Base-by-base conservation (phyloP, 2,888 invertebrate genomes). In the Bellardia bayeri region DNA sequence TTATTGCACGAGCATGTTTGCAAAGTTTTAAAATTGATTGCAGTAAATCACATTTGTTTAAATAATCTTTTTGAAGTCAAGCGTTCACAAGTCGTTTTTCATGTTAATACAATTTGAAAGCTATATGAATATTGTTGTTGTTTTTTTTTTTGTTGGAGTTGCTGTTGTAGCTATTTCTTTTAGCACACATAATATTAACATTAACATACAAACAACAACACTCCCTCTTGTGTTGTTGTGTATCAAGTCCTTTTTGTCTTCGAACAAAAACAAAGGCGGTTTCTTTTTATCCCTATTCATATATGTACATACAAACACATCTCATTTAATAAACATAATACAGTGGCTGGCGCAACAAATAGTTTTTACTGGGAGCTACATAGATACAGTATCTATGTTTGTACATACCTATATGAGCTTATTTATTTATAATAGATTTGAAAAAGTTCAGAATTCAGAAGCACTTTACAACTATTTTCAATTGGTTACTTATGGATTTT, bases 11-110 rank as follows among this genome's bases (percentile, higher is more conserved):
- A 56, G 74, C 45, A 37, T 74, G 82, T 82, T 71, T 69, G 85
- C 74, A 72, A 74, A 78, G 74, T 78, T 91, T 91, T 90, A 51
- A 92, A 92, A 92, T 92, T 93, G 92, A 92, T 91, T 92, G 92
- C 91, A 90, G 91, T 91, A 91, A 91, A 92, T 91, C 91, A 91
- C 91, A 90, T 91, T 91, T 91, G 89, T 90, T 90, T 90, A 87
- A 87, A 87, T 85, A 85, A 85, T 82, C 85, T 87, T 84, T 86
- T 86, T 86, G 81, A 82, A 87, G 80, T 83, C 80, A 82, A 84
- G 85, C 85, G 82, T 84, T 88, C 82, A 87, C 83, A 85, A 84
- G 85, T 86, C 82, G 81, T 85, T 85, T 83, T 88, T 85, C 88
- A 88, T 88, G 85, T 86, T 87, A 85, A 87, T 87, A 87, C 87